phyloP scores from a whole-genome alignment of 2,888 invertebrate species.

The Crepidodera aurea region DNA sequence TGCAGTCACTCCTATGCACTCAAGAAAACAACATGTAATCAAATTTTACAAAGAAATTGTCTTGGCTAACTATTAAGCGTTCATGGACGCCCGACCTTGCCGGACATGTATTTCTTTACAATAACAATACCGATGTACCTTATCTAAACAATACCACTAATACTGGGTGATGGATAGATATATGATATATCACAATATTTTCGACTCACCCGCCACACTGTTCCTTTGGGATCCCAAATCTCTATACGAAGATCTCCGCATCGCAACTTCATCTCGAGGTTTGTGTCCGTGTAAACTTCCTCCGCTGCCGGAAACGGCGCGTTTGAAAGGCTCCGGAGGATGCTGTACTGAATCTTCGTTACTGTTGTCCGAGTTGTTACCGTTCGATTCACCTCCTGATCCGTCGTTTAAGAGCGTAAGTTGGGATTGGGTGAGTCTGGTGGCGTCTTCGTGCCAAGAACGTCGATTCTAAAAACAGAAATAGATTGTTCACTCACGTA shows the following conservation, averaged over 20 bases:
- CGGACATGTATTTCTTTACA: too few relatives aligned
- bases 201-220: conserved; percentile 53
- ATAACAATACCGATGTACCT: too few relatives aligned
- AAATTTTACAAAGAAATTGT: too few relatives aligned
- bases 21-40: too few relatives aligned
- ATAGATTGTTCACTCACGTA: too few relatives aligned
- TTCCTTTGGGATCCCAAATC: conserved; percentile 56
- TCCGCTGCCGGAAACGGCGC: conserved; percentile 38
- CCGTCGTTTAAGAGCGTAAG: conserved; percentile 71
- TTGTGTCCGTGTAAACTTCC: conserved; percentile 57
- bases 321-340: conserved; percentile 47
- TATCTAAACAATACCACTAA: too few relatives aligned
- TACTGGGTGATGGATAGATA: too few relatives aligned
- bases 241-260: conserved; percentile 55
- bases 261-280: conserved; percentile 58
- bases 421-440: conserved; percentile 70
- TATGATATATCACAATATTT: too few relatives aligned
- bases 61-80: too few relatives aligned
- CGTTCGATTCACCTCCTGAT: conserved; percentile 68
- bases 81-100: too few relatives aligned
- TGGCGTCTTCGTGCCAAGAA: conserved; percentile 76
- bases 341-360: conserved; percentile 65
- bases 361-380: conserved; percentile 82
- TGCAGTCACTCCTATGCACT: too few relatives aligned
- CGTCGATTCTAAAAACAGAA: conserved; percentile 74